These are phyloP conservation scores for Orthosia gothica DNA, from an alignment of 2,888 invertebrate genomes.

Conservation along the genomic window DNA sequence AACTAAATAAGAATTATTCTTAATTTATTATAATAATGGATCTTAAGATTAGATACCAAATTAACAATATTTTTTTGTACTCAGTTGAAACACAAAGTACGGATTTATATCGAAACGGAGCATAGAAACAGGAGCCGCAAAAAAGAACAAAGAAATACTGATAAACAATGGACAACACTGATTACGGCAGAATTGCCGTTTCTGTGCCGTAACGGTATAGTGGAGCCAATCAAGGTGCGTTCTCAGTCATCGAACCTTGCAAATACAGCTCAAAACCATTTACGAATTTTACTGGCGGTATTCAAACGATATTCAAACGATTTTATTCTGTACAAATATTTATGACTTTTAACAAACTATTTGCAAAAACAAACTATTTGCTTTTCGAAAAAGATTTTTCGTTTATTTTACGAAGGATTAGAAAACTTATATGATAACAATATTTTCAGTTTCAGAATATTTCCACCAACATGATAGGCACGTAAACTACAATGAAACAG, in stretches of 20 bases:
- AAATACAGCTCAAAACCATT: conserved; percentile 69
- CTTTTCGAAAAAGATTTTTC: too few relatives aligned
- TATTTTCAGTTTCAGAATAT: too few relatives aligned
- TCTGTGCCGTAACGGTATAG: conserved; percentile 70
- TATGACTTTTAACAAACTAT: too few relatives aligned
- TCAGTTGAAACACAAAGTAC: neutral
- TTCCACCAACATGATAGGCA: too few relatives aligned
- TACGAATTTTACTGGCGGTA: conserved; percentile 53
- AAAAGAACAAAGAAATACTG: conserved; percentile 65
- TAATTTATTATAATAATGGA: too few relatives aligned
- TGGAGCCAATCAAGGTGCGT: conserved; percentile 78
- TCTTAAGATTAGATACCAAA: neutral
- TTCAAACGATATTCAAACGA: conserved; percentile 42
- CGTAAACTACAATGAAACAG: too few relatives aligned
- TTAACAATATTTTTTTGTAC: neutral
- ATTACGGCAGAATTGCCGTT: conserved; percentile 77
- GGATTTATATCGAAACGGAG: neutral
- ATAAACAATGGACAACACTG: conserved; percentile 77
- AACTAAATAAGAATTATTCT: neutral
- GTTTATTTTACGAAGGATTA: too few relatives aligned
- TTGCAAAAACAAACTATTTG: too few relatives aligned
- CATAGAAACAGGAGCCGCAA: conserved; percentile 10
- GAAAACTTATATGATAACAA: too few relatives aligned
- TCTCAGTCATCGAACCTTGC: conserved; percentile 75
- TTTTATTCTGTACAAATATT: too few relatives aligned